These are phyloP conservation scores for Lasioglossum calceatum DNA, from an alignment of 2,888 invertebrate species.

Conservation along the genomic window DNA sequence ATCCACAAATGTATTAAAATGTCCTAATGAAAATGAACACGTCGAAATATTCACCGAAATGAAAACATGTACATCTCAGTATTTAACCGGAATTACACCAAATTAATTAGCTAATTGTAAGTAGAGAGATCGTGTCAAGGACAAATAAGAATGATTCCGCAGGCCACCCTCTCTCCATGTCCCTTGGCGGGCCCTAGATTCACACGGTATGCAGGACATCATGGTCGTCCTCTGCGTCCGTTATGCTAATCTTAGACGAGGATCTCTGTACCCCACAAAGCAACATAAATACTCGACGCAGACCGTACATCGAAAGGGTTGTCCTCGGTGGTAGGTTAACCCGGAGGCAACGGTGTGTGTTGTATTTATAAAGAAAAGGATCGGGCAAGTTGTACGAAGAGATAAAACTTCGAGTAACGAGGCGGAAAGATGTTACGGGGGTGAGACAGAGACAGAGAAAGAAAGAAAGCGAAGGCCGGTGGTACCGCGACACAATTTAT, in stretches of 20 bases:
- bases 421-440: not conserved
- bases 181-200: not conserved
- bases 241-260: slow-evolving; percentile 17
- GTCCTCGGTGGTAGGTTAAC: slow-evolving; percentile 30
- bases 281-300: slow-evolving; percentile 35
- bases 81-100: not conserved
- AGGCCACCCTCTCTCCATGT: not conserved
- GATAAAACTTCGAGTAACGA: slow-evolving; percentile 3
- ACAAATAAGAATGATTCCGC: not conserved
- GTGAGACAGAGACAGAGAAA: not conserved
- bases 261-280: slow-evolving; percentile 10
- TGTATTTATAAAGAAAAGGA: slow-evolving; percentile 10
- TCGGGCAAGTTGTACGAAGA: not conserved
- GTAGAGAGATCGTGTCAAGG: not conserved
- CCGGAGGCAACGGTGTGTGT: slow-evolving; percentile 2
- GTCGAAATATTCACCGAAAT: not conserved
- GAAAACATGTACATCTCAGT: not conserved
- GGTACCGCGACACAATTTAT: not conserved
- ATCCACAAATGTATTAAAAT: too few species aligned
- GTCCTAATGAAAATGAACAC: not conserved
- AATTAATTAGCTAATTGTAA: not conserved
- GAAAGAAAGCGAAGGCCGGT: too few species aligned
- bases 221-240: slow-evolving; percentile 1
- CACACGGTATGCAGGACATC: not conserved
- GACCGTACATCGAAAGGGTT: slow-evolving; percentile 38